phyloP scores from a whole-genome alignment of 1,140 invertebrate species.

The Cataglyphis hispanica region DNA sequence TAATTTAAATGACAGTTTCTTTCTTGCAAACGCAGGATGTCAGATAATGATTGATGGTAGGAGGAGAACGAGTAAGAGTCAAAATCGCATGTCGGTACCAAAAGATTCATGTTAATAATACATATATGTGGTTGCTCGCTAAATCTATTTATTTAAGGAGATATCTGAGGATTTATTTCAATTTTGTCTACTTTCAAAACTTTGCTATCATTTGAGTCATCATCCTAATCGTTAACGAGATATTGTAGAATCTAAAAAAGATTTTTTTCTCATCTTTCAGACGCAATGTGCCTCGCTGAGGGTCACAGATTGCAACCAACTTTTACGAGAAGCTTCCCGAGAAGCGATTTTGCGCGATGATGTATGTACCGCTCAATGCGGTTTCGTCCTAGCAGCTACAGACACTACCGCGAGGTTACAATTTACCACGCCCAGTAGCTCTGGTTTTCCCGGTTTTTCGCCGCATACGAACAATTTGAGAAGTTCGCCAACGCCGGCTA shows the following conservation, averaged over 20 bases:
- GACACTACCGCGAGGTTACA: constrained; percentile 75
- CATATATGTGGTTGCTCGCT: too few relatives aligned
- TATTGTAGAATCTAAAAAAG: neutral
- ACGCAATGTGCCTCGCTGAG: constrained; percentile 95
- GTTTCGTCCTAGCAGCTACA: constrained; percentile 87
- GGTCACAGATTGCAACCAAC: constrained; percentile 94
- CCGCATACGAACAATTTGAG: constrained; percentile 78
- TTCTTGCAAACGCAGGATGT: too few relatives aligned
- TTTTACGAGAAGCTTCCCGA: constrained; percentile 92
- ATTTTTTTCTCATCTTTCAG: constrained; percentile 86
- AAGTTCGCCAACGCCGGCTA: constrained; percentile 80
- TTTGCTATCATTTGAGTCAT: neutral
- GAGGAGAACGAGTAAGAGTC: too few relatives aligned
- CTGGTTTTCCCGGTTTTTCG: constrained; percentile 84
- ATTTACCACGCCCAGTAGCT: constrained; percentile 78
- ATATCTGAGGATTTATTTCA: neutral
- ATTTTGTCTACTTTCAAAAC: neutral
- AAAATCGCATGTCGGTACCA: too few relatives aligned
- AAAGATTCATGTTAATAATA: too few relatives aligned
- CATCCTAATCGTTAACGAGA: neutral
- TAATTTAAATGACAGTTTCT: too few relatives aligned
- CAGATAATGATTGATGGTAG: neutral
- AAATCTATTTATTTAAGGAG: too few relatives aligned
- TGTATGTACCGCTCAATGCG: constrained; percentile 96
- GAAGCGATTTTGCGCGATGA: constrained; percentile 94